Base-by-base conservation (phyloP, 2,888 invertebrate genomes). In the Stratiomys singularior region DNA sequence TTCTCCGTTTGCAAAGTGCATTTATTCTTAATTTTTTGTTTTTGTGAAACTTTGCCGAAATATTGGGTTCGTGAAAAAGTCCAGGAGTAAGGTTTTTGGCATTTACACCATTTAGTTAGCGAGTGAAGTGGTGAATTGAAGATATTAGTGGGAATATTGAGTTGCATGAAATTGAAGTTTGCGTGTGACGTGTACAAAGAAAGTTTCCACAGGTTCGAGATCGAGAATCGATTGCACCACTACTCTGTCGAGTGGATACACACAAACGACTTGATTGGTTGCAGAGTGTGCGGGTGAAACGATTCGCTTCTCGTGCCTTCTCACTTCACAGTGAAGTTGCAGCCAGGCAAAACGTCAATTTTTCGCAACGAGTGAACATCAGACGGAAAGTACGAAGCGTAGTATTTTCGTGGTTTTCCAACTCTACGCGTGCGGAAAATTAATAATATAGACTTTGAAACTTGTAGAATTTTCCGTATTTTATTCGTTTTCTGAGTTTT, bases 141-240 rank as follows among this genome's bases (percentile, higher is more conserved):
- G n/a, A n/a, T n/a, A n/a, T n/a, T n/a, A n/a, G 52, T 52, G 52
- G 18, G 4, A 52, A 52, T 52, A 37, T 52, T 52, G 7, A 52
- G 18, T 52, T n/a, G 52, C 52, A 5, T 52, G 52, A 52, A 52
- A 13, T 13, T 52, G 52, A 52, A 52, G 18, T 30, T 25, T 25
- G 64, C 23, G 23, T 30, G 72, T 76, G 76, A 76, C 76, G 76
- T 76, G 76, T 76, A 76, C 76, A 76, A 76, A 76, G 76, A 76
- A 76, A 76, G 63, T 64, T 30, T 72, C 72, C 18, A 28, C 28
- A 72, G 21, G n/a, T 28, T 64, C 76, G 76, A 76, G 76, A 56
- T 18, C 58, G 58, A 58, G 2, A 46, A 56, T 46, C 47, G 25
- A 60, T 18, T 25, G 44, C 44, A 27, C n/a, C 1, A 30, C 27